These are phyloP conservation scores for Troides aeacus DNA, from an alignment of 2,888 invertebrate genomes.

Conservation along the genomic window DNA sequence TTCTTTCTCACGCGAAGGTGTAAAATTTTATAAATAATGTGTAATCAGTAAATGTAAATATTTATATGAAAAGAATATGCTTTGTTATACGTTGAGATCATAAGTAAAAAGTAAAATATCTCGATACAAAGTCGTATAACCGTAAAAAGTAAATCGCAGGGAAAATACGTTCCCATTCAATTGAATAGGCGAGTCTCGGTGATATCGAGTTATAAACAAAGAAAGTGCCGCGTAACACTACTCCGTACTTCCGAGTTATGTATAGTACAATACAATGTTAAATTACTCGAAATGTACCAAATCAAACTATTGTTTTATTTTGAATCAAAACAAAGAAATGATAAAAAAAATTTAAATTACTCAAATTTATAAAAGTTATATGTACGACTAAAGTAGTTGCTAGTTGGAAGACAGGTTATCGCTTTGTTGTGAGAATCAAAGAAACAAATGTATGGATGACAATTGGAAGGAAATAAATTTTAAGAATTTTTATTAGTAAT, in stretches of 20 bases:
- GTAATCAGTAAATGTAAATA: not conserved
- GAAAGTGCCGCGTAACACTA: slow-evolving; percentile 60
- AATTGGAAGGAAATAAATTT: not conserved
- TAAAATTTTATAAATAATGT: not conserved
- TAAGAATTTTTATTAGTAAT: slow-evolving; percentile 11
- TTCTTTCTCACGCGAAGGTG: too few species aligned
- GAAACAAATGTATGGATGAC: not conserved
- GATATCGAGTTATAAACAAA: slow-evolving; percentile 58
- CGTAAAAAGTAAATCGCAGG: slow-evolving; percentile 2
- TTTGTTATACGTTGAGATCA: not conserved
- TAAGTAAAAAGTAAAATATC: not conserved
- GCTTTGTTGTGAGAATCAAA: too few species aligned
- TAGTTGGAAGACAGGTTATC: too few species aligned
- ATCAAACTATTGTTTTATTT: not conserved
- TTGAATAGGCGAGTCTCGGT: slow-evolving; percentile 37
- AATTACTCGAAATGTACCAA: slow-evolving; percentile 31
- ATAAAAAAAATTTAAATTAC: too few species aligned
- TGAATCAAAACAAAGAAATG: too few species aligned
- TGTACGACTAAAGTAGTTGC: too few species aligned
- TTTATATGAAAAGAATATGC: not conserved
- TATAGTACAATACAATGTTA: slow-evolving; percentile 40
- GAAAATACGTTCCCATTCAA: slow-evolving; percentile 24
- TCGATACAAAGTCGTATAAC: not conserved
- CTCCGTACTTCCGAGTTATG: slow-evolving; percentile 32
- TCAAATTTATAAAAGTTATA: too few species aligned